These are phyloP conservation scores for Torymus texanus DNA, from an alignment of 2,888 invertebrate species.

Conservation along the genomic window DNA sequence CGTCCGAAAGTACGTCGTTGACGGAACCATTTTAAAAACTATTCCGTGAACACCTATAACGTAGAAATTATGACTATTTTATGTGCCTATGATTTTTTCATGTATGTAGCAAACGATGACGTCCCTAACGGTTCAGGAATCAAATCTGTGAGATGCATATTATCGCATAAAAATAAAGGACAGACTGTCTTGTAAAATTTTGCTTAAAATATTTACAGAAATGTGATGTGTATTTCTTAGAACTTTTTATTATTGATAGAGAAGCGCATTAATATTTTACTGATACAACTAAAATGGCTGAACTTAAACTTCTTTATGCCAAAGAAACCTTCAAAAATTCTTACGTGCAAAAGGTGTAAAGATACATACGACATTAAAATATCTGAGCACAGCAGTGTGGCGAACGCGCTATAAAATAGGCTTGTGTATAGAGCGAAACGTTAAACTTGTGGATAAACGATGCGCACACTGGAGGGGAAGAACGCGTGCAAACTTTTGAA, in stretches of 20 bases:
- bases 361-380: constrained; percentile 48
- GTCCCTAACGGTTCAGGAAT: constrained; percentile 21
- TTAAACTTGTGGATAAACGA: constrained; percentile 23
- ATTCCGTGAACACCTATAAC: neutral
- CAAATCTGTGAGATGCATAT: neutral
- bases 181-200: neutral
- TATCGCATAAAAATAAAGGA: constrained; percentile 4
- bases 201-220: too few relatives aligned
- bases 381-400: constrained; percentile 7
- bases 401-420: constrained; percentile 31
- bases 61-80: constrained; percentile 8
- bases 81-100: constrained; percentile 22
- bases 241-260: neutral
- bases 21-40: constrained; percentile 14
- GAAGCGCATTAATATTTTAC: too few relatives aligned
- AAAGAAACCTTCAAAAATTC: constrained; percentile 1
- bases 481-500: constrained; percentile 36
- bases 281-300: neutral
- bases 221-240: too few relatives aligned
- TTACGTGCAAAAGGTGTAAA: constrained; percentile 7
- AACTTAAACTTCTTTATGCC: too few relatives aligned
- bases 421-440: constrained; percentile 11
- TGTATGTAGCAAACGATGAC: neutral
- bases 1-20: neutral
- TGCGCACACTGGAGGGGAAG: neutral